Percentiles rank a stretch among this genome's conserved stretches.
Conservation (phyloP, 2,888 invertebrate genomes). For the Euplexia lucipara region DNA sequence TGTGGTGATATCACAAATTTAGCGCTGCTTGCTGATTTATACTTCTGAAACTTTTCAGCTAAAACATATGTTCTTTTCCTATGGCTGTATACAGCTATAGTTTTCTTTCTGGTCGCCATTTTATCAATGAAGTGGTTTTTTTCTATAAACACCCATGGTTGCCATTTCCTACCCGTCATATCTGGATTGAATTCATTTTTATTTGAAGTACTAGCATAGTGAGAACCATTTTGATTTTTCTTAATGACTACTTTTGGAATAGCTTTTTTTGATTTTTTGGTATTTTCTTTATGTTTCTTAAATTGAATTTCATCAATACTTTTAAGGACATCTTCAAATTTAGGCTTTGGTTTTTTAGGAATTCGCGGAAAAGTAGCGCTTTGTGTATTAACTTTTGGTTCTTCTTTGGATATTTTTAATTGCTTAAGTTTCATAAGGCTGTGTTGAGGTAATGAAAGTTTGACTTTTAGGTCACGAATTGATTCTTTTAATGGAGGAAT, state of each 20-base stretch:
- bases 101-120: constrained; percentile 85
- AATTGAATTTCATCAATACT: constrained; percentile 88
- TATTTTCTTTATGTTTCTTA: constrained; percentile 84
- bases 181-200: constrained; percentile 83
- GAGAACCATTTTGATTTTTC: constrained; percentile 86
- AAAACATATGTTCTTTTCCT: constrained; percentile 83
- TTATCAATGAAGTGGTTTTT: constrained; percentile 86
- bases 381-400: constrained; percentile 76
- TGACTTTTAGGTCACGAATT: constrained; percentile 84
- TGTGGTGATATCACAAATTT: constrained; percentile 80
- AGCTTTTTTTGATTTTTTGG: constrained; percentile 79
- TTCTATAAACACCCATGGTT: constrained; percentile 88
- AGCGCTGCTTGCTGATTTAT: constrained; percentile 82
- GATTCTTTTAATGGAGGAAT: constrained; percentile 86
- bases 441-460: constrained; percentile 85
- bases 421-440: constrained; percentile 85
- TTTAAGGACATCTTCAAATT: constrained; percentile 89
- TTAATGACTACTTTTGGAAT: constrained; percentile 89
- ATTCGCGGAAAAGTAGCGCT: constrained; percentile 68
- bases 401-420: constrained; percentile 82
- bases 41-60: constrained; percentile 84
- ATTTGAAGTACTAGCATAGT: constrained; percentile 84
- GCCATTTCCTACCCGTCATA: constrained; percentile 88
- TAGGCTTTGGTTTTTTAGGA: constrained; percentile 85
- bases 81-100: constrained; percentile 82